Evolutionary conservation across 2,113 vertebrate species (phyloP), one percentile per base, ranked within the genome.

Genomic region (Fulmarus glacialis): DNA sequence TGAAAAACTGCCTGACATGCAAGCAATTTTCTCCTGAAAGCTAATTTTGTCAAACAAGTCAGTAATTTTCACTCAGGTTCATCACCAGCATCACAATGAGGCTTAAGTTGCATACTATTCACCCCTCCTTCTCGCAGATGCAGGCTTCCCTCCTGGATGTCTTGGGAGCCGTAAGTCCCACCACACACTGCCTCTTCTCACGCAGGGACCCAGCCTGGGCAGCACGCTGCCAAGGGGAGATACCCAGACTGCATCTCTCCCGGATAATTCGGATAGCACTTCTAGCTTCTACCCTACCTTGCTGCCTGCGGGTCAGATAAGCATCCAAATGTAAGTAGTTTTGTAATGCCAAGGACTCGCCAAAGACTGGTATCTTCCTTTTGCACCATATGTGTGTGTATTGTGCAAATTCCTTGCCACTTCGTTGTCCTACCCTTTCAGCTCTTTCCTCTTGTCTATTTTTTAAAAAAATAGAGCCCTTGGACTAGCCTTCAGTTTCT

Each of bases 111-210:
- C 12, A 8, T 4, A 16, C 4, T 10, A 13, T 32, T 36, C n/a
- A 29, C 10, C 13, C 19, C n/a, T 53, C n/a, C 19, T 32, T 7
- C 19, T 19, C 2, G 1, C 1, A 1, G 27, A 45, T 6, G 11
- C 21, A 52, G 38, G 14, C 26, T 53, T 80, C 74, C 24, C 55
- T 68, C 36, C 43, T 17, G 32, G 40, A 27, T 2, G 0, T 6
- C 77, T 26, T 14, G 16, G 43, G 22, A 73, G 55, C 55, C 29
- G 29, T 2, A 66, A 32, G 16, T 48, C 24, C 22, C 6, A 12
- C 14, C 19, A 17, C 32, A 8, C 0, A 0, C 17, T 62, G n/a
- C 30, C 36, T 66, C 27, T 32, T 80, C 27, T 15, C 16, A 27
- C 9, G 24, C 27, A 38, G 14, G 10, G 5, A n/a, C 42, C 11